A percentile compares a stretch with the other conserved stretches of the same genome.
Evolutionary conservation across 2,888 invertebrate genomes (phyloP).

Genomic region (Euplagia quadripunctaria): DNA sequence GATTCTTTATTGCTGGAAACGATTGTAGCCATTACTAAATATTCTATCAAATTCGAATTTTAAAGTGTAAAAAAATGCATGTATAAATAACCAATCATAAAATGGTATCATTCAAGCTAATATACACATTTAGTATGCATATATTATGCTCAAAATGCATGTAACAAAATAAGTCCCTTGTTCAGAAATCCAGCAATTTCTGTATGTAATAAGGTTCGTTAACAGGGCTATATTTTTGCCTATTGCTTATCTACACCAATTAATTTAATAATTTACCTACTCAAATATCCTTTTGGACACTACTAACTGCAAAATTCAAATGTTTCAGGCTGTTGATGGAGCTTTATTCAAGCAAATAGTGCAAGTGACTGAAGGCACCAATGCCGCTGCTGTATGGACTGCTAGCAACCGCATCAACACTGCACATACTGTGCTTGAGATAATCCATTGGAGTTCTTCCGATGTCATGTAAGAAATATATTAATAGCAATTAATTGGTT

Average conservation of each 20-base stretch:
- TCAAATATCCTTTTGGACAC: neutral
- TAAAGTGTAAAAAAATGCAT: neutral
- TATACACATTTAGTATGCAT: neutral
- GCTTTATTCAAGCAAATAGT: constrained; percentile 90
- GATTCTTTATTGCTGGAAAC: too few species aligned
- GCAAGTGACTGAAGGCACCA: constrained; percentile 78
- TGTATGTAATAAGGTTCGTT: too few species aligned
- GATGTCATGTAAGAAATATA: constrained; percentile 89
- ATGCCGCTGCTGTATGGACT: constrained; percentile 60
- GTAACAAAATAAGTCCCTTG: neutral
- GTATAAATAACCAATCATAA: neutral
- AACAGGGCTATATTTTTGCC: too few species aligned
- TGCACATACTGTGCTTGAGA: constrained; percentile 89
- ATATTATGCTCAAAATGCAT: neutral
- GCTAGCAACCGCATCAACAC: constrained; percentile 70
- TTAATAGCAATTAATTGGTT: neutral
- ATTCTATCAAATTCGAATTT: too few species aligned
- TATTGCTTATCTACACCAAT: neutral
- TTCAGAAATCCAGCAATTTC: too few species aligned
- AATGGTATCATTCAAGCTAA: neutral
- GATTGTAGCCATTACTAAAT: too few species aligned
- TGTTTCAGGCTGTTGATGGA: constrained; percentile 81
- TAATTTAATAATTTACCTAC: neutral
- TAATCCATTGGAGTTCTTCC: constrained; percentile 91
- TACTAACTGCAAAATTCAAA: neutral